Evolutionary conservation across 2,797 vertebrate species (phyloP), one percentile per base, ranked within the genome.

Genomic region (Poeciliopsis paucimaculata): DNA sequence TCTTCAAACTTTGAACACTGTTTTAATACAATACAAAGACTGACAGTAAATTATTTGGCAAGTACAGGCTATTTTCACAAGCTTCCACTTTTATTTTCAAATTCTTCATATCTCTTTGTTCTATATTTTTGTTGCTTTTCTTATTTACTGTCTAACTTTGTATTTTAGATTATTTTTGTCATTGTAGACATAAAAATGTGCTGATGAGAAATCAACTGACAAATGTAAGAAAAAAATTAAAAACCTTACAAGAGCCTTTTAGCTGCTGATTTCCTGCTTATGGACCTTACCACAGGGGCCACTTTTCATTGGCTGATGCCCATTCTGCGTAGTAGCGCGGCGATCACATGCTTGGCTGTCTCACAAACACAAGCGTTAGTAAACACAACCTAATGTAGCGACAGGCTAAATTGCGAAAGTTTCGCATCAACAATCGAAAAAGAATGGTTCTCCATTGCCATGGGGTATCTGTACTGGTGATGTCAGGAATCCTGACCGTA

Each of bases 21-120:
- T 31, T 60, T 57, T 60, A 60, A 60, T 60, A 31, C 55, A 60
- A n/a, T 60, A 60, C 55, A 31, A 60, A 60, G n/a, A 60, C n/a
- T 60, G 10, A 15, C 55, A 31, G 12, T 60, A 55, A 55, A n/a
- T 31, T 60, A 28, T n/a, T 60, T 28, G 55, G 5, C n/a, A 60
- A 60, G 20, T 51, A 55, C 23, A 31, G 3, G 5, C n/a, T 28
- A 12, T 55, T 26, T 55, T 60, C 12, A 60, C 55, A 60, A 60
- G 55, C 55, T 31, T 60, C 55, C 12, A 15, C 11, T 28, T 15
- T 28, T 31, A 28, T 60, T 60, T 60, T 31, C n/a, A 13, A 60
- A 31, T 60, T 13, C 55, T n/a, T 57, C 55, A 57, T 57, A 15
- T 60, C 3, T 60, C 55, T 60, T 60, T 31, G 23, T 31, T 28